Evolutionary conservation across 2,888 invertebrate genomes (phyloP).

Genomic region (Lasioglossum pauxillum): DNA sequence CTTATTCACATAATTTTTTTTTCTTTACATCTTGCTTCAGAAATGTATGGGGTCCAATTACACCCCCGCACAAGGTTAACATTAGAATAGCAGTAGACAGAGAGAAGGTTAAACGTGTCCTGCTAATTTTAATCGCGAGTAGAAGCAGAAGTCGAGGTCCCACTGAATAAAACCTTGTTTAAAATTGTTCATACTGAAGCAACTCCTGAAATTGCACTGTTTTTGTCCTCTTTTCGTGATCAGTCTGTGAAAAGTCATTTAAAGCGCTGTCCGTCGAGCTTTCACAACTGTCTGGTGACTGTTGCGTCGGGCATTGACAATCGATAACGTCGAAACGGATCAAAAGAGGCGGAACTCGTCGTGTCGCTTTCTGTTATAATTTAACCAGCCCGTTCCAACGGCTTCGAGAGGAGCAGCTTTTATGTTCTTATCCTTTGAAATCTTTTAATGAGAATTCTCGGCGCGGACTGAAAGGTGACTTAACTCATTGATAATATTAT

Average conservation of each 20-base stretch:
- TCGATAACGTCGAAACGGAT: slow-evolving; percentile 35
- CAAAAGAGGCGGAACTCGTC: slow-evolving; percentile 32
- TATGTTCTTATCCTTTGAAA: slow-evolving; percentile 68
- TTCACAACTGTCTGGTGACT: slow-evolving; percentile 1
- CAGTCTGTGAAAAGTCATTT: background rate
- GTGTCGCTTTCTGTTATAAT: slow-evolving; percentile 61
- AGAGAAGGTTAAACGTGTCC: too few species aligned
- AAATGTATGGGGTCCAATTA: too few species aligned
- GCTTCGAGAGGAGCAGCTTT: slow-evolving; percentile 23
- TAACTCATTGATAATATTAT: slow-evolving; percentile 70
- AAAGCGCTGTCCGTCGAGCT: background rate
- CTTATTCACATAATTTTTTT: too few species aligned
- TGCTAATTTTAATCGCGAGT: too few species aligned
- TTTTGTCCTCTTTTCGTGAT: background rate
- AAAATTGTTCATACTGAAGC: too few species aligned
- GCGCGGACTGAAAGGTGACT: slow-evolving; percentile 59
- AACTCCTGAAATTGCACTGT: too few species aligned
- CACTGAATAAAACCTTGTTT: too few species aligned
- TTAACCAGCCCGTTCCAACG: slow-evolving; percentile 47
- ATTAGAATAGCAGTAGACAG: too few species aligned
- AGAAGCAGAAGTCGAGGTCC: too few species aligned
- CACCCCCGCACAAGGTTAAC: too few species aligned
- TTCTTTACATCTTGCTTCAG: too few species aligned
- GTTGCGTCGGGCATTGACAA: background rate
- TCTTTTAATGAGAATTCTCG: slow-evolving; percentile 71